These are phyloP conservation scores for Cisticola juncidis DNA, from an alignment of 2,113 vertebrate species.

Conservation along the genomic window DNA sequence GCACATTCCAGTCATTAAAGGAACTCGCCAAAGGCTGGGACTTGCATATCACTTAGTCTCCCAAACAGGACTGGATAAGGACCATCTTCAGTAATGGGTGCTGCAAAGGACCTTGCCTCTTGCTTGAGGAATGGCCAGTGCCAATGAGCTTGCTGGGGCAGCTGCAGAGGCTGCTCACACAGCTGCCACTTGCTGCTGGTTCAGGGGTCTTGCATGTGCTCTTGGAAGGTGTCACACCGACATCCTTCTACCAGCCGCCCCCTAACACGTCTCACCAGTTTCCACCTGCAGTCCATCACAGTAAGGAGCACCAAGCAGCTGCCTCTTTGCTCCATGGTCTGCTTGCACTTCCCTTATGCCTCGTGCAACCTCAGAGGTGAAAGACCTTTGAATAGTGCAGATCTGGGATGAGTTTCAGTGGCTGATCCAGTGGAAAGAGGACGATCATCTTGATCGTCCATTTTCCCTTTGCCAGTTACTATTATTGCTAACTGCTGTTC, in stretches of 20 bases:
- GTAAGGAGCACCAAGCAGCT: background rate
- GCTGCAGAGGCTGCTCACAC: background rate
- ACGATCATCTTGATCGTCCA: background rate
- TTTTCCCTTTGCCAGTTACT: conserved; percentile 34
- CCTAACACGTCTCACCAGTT: background rate
- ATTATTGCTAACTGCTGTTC: conserved; percentile 36
- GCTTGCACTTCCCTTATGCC: background rate
- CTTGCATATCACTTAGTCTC: background rate
- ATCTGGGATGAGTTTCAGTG: background rate
- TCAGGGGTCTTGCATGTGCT: background rate
- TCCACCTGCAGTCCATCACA: background rate
- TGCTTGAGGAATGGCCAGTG: background rate
- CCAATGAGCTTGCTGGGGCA: background rate
- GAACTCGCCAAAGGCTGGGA: background rate
- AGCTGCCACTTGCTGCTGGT: background rate
- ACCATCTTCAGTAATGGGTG: background rate
- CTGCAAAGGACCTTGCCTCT: rapidly evolving
- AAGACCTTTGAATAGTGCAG: background rate
- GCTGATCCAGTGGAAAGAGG: background rate
- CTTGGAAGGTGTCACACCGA: background rate
- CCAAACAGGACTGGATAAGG: background rate
- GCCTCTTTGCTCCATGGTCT: background rate
- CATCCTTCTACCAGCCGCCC: background rate
- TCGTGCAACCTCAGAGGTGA: background rate
- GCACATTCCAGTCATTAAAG: background rate